Conservation (phyloP, 2,888 invertebrate genomes). For the Stomorhina lunata region DNA sequence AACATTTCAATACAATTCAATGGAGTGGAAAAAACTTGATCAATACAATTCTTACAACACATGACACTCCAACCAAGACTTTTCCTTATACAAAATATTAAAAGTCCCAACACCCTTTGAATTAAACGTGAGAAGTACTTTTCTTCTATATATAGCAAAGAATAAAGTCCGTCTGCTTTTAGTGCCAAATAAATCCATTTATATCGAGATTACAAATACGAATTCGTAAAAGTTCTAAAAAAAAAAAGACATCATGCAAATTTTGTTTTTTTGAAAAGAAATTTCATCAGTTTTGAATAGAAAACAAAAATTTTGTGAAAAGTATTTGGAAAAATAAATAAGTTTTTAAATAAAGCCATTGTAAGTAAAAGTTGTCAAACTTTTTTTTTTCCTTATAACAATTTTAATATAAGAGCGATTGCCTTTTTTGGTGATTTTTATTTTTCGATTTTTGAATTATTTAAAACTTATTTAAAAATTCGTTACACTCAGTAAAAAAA, state of each 20-base stretch:
- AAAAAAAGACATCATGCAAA: slow-evolving; percentile 59
- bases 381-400: slow-evolving; percentile 13
- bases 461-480: background rate
- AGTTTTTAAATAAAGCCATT: slow-evolving; percentile 56
- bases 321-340: slow-evolving; percentile 10
- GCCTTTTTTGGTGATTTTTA: background rate
- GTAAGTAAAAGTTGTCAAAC: slow-evolving; percentile 45
- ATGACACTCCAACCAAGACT: slow-evolving; percentile 11
- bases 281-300: background rate
- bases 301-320: background rate
- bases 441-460: background rate
- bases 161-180: background rate
- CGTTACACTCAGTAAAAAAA: no score
- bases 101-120: background rate
- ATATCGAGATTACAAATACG: slow-evolving; percentile 38
- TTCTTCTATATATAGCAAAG: background rate
- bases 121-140: slow-evolving; percentile 17
- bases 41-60: slow-evolving; percentile 49
- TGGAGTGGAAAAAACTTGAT: slow-evolving; percentile 55
- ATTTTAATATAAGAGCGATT: background rate
- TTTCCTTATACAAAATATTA: no score
- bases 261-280: slow-evolving; percentile 21
- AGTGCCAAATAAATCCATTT: slow-evolving; percentile 46
- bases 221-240: background rate
- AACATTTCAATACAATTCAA: slow-evolving; percentile 63